Conservation (phyloP, 2,888 invertebrate genomes). For the Bombylius major region DNA sequence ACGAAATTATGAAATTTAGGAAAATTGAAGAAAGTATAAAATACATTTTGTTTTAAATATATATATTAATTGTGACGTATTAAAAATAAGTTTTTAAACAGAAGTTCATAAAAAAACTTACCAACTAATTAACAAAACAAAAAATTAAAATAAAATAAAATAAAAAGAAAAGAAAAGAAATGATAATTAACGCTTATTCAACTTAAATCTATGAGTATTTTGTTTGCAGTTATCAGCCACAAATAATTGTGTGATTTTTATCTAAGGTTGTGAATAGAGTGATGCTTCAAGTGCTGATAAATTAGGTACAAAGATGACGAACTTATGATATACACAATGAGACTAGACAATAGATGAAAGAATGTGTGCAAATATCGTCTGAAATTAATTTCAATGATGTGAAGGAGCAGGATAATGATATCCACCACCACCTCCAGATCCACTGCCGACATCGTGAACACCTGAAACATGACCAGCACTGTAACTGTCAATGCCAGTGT, state of each 20-base stretch:
- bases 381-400: conserved; percentile 13
- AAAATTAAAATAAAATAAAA: conserved; percentile 1
- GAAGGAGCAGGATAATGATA: conserved; percentile 22
- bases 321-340: conserved; percentile 11
- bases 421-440: conserved; percentile 16
- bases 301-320: conserved; percentile 7
- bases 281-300: conserved; percentile 7
- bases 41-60: background rate
- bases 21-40: too few species aligned
- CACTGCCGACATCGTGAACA: conserved; percentile 7
- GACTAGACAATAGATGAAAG: conserved; percentile 9
- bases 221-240: conserved; percentile 4
- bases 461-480: conserved; percentile 27
- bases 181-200: background rate
- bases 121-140: conserved; percentile 11
- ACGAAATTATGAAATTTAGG: too few species aligned
- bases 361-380: background rate
- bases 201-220: conserved; percentile 1
- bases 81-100: background rate
- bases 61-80: background rate
- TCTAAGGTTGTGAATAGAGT: conserved; percentile 3
- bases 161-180: background rate
- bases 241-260: conserved; percentile 4
- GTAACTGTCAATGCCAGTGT: conserved; percentile 28
- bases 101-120: background rate